Evolutionary conservation across 2,888 invertebrate species (phyloP).

Genomic region (Norana najaformis): DNA sequence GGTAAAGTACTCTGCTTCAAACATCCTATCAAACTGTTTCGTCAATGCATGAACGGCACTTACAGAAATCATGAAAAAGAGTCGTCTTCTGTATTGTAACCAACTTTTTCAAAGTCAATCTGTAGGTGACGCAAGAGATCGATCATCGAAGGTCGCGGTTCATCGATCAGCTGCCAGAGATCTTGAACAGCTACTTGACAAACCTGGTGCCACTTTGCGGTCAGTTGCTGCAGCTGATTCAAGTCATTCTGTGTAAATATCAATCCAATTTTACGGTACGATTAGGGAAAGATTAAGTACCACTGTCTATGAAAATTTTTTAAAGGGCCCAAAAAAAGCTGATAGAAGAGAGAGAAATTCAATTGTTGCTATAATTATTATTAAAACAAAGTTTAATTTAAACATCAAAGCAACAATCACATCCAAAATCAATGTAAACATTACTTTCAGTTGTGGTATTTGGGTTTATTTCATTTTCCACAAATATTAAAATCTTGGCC

Average conservation of each 20-base stretch:
- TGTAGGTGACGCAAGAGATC: conserved; percentile 25
- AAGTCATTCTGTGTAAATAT: conserved; percentile 28
- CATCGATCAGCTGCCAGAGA: conserved; percentile 9
- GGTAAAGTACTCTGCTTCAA: too few relatives aligned
- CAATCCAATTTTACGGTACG: neutral
- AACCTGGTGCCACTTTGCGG: conserved; percentile 23
- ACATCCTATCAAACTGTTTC: neutral
- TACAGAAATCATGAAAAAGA: neutral
- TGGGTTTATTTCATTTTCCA: too few relatives aligned
- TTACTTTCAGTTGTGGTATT: too few relatives aligned
- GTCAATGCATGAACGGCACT: neutral
- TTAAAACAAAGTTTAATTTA: too few relatives aligned
- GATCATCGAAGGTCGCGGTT: conserved; percentile 27
- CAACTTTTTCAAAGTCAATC: conserved; percentile 14
- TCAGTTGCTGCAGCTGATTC: conserved; percentile 19
- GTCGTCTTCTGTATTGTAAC: conserved; percentile 31
- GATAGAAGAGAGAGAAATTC: too few relatives aligned
- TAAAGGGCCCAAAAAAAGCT: too few relatives aligned
- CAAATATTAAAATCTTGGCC: too few relatives aligned
- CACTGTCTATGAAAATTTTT: too few relatives aligned
- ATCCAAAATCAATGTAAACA: too few relatives aligned
- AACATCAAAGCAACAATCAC: too few relatives aligned
- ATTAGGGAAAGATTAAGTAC: neutral
- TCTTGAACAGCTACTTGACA: conserved; percentile 30
- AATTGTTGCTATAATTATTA: too few relatives aligned